Conservation (phyloP, 1,140 invertebrate species). For the Drosophila pectinifera region DNA sequence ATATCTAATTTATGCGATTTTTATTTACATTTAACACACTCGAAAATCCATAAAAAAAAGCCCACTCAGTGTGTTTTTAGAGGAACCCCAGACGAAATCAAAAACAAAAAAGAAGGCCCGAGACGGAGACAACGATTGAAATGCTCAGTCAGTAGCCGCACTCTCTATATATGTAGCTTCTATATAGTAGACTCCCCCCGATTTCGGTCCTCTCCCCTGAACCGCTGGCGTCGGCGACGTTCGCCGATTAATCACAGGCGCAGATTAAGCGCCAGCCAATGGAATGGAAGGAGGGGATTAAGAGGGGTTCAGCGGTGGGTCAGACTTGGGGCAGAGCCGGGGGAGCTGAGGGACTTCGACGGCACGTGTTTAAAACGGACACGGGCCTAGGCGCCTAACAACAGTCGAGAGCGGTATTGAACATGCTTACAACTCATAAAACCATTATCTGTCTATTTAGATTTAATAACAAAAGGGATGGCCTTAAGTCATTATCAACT, state of each 20-base stretch:
- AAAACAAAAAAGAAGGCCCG: conserved; percentile 25
- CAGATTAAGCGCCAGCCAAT: conserved; percentile 73
- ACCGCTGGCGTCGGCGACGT: conserved; percentile 59
- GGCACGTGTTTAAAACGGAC: conserved; percentile 30
- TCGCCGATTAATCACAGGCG: conserved; percentile 77
- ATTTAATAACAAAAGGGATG: neutral
- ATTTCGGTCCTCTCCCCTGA: conserved; percentile 1
- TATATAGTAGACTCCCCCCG: conserved; percentile 12
- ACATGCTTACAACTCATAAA: neutral
- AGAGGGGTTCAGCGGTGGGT: conserved; percentile 7
- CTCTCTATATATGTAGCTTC: conserved; percentile 2
- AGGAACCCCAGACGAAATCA: conserved; percentile 42
- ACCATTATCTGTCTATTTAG: neutral
- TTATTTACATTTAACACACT: conserved; percentile 77
- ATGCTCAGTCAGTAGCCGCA: conserved; percentile 65
- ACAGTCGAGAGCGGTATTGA: conserved; percentile 10
- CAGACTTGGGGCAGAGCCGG: conserved; percentile 1
- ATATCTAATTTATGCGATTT: conserved; percentile 81
- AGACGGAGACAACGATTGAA: conserved; percentile 59
- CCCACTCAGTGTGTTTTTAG: conserved; percentile 68
- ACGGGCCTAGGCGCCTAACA: conserved; percentile 24
- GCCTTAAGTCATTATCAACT: neutral
- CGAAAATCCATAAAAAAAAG: conserved; percentile 65
- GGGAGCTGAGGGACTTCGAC: conserved; percentile 4
- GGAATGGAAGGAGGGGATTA: conserved; percentile 11